Evolutionary conservation across 2,113 vertebrate genomes (phyloP).

Genomic region (Crocuta crocuta): DNA sequence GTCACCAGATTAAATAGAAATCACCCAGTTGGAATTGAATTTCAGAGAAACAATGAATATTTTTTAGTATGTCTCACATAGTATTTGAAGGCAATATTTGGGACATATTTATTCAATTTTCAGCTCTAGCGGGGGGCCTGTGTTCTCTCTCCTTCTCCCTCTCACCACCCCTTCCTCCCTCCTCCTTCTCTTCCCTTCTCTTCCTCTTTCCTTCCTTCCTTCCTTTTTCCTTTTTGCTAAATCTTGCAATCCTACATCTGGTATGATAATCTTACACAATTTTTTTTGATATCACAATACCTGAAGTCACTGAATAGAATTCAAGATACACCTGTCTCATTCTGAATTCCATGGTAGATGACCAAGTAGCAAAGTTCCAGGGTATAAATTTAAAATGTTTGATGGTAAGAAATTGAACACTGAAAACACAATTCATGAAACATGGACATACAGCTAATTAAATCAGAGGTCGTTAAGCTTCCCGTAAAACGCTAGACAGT

Average conservation of each 20-base stretch:
- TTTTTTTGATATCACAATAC: background rate
- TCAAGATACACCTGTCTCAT: background rate
- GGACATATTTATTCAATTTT: background rate
- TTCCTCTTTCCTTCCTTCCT: too few species aligned
- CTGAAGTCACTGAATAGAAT: background rate
- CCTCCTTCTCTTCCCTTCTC: background rate
- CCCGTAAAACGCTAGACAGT: background rate
- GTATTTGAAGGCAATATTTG: background rate
- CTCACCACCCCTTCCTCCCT: background rate
- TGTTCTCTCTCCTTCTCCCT: background rate
- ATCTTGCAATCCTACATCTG: background rate
- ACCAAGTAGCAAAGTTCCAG: background rate
- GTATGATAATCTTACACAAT: background rate
- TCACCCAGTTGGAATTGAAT: background rate
- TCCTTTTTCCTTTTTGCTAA: background rate
- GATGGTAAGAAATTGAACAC: background rate
- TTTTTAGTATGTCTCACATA: slow-evolving; percentile 12
- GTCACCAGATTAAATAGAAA: background rate
- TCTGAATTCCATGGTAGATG: background rate
- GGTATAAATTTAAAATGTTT: background rate
- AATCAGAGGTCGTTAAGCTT: background rate
- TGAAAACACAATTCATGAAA: background rate
- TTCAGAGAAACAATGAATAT: background rate
- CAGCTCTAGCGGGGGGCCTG: background rate
- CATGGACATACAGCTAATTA: background rate